Conservation (phyloP, 2,797 vertebrate genomes). For the Chloroceryle amazona region DNA sequence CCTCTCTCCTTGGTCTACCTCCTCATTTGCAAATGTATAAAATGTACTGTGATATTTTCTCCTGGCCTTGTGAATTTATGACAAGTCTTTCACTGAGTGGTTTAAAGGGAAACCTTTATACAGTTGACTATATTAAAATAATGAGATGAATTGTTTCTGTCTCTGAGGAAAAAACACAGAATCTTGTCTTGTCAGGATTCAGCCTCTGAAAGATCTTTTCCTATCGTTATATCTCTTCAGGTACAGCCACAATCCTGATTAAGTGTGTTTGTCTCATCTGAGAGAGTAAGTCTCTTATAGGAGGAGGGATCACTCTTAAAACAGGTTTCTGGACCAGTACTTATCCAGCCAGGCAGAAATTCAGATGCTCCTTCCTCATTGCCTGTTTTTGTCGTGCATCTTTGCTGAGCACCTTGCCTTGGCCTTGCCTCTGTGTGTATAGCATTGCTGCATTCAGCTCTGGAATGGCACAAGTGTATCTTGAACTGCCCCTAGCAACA, state of each 20-base stretch:
- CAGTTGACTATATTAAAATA: conserved; percentile 4
- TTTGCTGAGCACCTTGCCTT: background rate
- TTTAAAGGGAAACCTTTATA: background rate
- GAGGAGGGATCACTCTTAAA: background rate
- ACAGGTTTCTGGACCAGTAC: background rate
- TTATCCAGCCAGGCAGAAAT: background rate
- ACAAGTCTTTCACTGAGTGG: background rate
- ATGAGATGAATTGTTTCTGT: background rate
- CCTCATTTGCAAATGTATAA: conserved; percentile 1
- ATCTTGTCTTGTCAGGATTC: background rate
- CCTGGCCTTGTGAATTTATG: background rate
- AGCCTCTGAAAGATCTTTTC: background rate
- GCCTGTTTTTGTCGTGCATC: rapidly evolving
- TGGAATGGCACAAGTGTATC: background rate
- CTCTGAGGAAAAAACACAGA: background rate
- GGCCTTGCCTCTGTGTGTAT: background rate
- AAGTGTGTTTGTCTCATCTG: background rate
- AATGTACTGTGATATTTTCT: conserved; percentile 28
- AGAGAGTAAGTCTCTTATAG: background rate
- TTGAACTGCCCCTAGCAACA: background rate
- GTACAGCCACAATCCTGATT: background rate
- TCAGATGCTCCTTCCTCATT: background rate
- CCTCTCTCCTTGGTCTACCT: background rate
- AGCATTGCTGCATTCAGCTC: background rate
- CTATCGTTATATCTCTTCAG: background rate